phyloP scores from a whole-genome alignment of 2,113 vertebrate genomes.

The Lathamus discolor region DNA sequence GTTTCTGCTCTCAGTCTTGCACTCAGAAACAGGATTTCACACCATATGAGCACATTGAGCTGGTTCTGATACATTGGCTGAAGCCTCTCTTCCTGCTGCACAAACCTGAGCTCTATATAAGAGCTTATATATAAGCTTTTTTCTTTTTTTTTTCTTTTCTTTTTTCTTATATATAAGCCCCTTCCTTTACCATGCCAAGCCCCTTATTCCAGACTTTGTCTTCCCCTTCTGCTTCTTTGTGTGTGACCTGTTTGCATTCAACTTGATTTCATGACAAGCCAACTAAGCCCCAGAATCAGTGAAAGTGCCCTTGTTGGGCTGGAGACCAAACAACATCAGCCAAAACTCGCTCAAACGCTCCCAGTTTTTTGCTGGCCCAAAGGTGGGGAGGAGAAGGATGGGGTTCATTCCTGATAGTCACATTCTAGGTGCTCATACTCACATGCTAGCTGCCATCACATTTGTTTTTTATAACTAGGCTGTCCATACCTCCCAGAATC shows the following conservation, averaged over 20 bases:
- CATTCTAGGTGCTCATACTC: background rate
- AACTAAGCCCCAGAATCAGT: background rate
- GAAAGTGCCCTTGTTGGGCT: background rate
- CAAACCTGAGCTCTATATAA: background rate
- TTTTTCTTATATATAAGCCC: background rate
- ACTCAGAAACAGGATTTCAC: background rate
- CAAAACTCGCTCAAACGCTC: background rate
- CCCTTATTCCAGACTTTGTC: background rate
- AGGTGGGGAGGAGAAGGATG: background rate
- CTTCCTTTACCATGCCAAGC: background rate
- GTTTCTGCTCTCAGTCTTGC: background rate
- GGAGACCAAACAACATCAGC: background rate
- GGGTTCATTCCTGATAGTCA: background rate
- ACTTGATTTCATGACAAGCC: background rate
- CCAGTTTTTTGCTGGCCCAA: background rate
- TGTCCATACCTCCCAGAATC: fast-evolving
- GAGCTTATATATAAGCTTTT: too few species aligned
- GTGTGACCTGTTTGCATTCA: background rate
- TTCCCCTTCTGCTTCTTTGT: background rate
- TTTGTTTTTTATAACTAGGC: background rate
- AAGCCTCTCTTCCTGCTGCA: background rate
- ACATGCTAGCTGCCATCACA: background rate
- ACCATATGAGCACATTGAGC: background rate
- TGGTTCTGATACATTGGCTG: background rate
- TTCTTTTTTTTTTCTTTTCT: too few species aligned